A percentile compares a stretch with the other conserved stretches of the same genome.
Conservation (phyloP, 1,140 invertebrate species). For the Bombus breviceps region DNA sequence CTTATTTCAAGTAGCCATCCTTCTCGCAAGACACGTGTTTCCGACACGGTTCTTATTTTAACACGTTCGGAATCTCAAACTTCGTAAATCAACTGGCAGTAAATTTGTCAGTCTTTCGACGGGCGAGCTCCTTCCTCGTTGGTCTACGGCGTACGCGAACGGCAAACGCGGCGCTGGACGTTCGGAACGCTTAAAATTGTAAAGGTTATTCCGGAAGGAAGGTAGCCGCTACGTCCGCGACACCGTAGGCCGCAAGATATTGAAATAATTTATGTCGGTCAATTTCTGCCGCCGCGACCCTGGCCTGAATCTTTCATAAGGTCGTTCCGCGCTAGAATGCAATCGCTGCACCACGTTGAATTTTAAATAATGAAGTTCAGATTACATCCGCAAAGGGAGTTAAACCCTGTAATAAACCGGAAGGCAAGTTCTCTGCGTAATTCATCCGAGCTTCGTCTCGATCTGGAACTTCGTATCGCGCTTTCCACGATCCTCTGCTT, state of each 20-base stretch:
- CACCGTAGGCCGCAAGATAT: conserved; percentile 49
- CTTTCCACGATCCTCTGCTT: no score
- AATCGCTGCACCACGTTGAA: conserved; percentile 65
- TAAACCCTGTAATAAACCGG: conserved; percentile 64
- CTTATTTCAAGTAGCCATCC: no score
- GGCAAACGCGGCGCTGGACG: not conserved
- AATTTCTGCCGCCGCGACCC: conserved; percentile 61
- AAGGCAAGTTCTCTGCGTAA: conserved; percentile 43
- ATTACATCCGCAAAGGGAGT: conserved; percentile 62
- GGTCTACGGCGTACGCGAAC: not conserved
- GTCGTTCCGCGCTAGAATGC: conserved; percentile 65
- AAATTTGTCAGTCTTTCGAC: not conserved
- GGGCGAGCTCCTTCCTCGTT: not conserved
- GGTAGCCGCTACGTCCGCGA: not conserved
- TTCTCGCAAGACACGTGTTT: no score
- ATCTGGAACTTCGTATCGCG: not conserved
- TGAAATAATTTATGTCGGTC: conserved; percentile 70
- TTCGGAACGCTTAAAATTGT: conserved; percentile 53
- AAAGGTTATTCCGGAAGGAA: conserved; percentile 47
- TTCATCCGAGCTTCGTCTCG: conserved; percentile 16
- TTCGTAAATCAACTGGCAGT: not conserved
- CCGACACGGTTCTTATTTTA: no score
- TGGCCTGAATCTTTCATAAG: conserved; percentile 66
- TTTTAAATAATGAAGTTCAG: conserved; percentile 69
- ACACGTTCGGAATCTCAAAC: no score